phyloP scores from a whole-genome alignment of 1,140 invertebrate species.

The Oscheius sp. region DNA sequence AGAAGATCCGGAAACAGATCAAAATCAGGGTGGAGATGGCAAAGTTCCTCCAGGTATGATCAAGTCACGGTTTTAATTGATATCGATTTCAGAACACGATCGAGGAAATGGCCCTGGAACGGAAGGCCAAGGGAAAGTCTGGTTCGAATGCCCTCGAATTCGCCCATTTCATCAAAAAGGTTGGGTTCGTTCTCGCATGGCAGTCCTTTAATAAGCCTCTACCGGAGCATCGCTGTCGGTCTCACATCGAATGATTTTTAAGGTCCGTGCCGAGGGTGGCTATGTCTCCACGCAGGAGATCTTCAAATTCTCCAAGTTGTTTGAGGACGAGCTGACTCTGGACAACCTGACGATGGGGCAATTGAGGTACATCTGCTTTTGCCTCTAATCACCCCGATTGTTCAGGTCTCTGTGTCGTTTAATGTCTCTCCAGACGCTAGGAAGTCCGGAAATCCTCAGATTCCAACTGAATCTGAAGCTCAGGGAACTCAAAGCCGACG shows the following conservation, averaged over 20 bases:
- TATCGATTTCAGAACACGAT: too few species aligned
- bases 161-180: constrained; percentile 80
- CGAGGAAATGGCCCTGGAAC: constrained; percentile 86
- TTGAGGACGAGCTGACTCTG: constrained; percentile 86
- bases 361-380: constrained; percentile 63
- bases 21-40: constrained; percentile 97
- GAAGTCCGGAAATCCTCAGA: constrained; percentile 81
- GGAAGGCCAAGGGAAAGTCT: constrained; percentile 71
- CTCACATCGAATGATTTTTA: background rate
- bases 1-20: constrained; percentile 83
- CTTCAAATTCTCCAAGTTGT: constrained; percentile 84
- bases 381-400: too few species aligned
- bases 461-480: constrained; percentile 91
- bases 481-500: constrained; percentile 84
- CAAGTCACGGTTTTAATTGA: too few species aligned
- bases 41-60: constrained; percentile 94
- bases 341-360: constrained; percentile 86
- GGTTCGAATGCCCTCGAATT: constrained; percentile 76
- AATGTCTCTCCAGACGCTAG: constrained; percentile 79
- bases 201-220: too few species aligned
- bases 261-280: constrained; percentile 71
- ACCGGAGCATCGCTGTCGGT: too few species aligned
- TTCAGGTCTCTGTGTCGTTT: constrained; percentile 77
- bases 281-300: constrained; percentile 88
- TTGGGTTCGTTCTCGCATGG: background rate